Percentiles rank a stretch among this genome's conserved stretches.
Conservation (phyloP, 2,113 vertebrate genomes). For the Hyla sarda region DNA sequence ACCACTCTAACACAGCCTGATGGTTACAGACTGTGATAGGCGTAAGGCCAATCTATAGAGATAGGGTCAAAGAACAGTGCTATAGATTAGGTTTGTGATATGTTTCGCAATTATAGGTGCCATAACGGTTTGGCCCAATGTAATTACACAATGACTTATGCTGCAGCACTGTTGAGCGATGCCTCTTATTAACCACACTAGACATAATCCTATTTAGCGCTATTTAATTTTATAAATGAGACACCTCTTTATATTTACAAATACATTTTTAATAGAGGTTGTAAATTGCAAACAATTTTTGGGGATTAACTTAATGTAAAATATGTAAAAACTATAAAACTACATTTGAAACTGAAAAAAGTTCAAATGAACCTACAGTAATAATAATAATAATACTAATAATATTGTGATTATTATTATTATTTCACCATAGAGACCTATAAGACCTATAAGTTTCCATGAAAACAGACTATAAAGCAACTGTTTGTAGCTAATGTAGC, state of each 20-base stretch:
- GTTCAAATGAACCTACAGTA: too few relatives aligned
- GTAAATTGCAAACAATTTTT: too few relatives aligned
- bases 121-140: constrained; percentile 14
- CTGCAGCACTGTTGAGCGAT: background rate
- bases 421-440: too few relatives aligned
- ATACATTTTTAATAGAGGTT: background rate
- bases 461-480: too few relatives aligned
- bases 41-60: constrained; percentile 12
- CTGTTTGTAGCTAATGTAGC: too few relatives aligned
- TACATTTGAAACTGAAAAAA: too few relatives aligned
- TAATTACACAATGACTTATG: constrained; percentile 8
- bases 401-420: too few relatives aligned
- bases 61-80: constrained; percentile 11
- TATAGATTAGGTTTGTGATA: constrained; percentile 32
- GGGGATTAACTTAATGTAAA: too few relatives aligned
- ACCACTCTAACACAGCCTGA: background rate
- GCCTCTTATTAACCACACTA: background rate
- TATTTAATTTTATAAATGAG: background rate
- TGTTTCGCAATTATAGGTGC: constrained; percentile 29
- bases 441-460: too few relatives aligned
- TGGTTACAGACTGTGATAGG: constrained; percentile 16
- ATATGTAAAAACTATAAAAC: too few relatives aligned
- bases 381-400: too few relatives aligned
- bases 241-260: background rate
- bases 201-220: background rate